These are phyloP conservation scores for Fundulus diaphanus DNA, from an alignment of 2,797 vertebrate genomes.

Conservation along the genomic window DNA sequence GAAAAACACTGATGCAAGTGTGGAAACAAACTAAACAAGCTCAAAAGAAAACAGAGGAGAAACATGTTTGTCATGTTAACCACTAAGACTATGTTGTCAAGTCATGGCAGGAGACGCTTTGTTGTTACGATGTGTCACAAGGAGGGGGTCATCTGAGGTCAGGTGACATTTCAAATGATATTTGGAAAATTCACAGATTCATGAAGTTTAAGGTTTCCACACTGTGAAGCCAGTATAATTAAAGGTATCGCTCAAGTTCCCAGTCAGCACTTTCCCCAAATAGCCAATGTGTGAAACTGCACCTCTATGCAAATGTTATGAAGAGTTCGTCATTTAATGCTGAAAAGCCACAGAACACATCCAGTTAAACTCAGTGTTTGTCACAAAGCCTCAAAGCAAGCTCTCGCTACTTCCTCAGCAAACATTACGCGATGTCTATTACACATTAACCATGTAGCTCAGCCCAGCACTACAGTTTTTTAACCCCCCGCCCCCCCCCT, in stretches of 20 bases:
- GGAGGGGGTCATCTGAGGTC: background rate
- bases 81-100: background rate
- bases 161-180: background rate
- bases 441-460: background rate
- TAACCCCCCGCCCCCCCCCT: too few species aligned
- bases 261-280: background rate
- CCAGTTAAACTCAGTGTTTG: background rate
- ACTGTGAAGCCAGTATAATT: background rate
- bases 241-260: background rate
- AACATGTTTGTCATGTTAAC: background rate
- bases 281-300: background rate
- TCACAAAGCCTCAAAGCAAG: constrained; percentile 1
- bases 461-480: background rate
- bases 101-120: background rate
- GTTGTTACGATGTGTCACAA: background rate
- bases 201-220: background rate
- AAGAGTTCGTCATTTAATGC: background rate
- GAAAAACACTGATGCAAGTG: background rate
- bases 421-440: background rate
- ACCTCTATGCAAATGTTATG: background rate
- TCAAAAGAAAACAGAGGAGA: background rate
- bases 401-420: background rate
- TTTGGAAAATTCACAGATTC: background rate
- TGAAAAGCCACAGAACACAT: background rate
- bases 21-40: background rate